Percentiles rank a stretch among this genome's conserved stretches.
Evolutionary conservation across 2,113 vertebrate genomes (phyloP).

Genomic region (Boulengeromyrus knoepffleri): DNA sequence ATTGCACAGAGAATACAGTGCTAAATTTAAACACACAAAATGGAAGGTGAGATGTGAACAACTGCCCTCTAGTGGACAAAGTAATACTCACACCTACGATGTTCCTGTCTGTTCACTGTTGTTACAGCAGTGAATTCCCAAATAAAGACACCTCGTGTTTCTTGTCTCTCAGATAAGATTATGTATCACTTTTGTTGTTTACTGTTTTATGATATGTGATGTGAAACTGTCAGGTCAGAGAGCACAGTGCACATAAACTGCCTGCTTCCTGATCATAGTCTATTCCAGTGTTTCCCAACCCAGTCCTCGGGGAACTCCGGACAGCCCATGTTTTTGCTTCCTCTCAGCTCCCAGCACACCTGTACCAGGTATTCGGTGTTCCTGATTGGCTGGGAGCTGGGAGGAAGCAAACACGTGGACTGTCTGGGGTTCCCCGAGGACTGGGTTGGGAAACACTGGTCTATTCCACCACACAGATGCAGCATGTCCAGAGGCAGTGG

Average conservation of each 20-base stretch:
- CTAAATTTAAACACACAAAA: background rate
- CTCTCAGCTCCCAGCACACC: too few relatives aligned
- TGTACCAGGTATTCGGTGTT: too few relatives aligned
- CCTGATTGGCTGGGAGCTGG: too few relatives aligned
- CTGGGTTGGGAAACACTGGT: too few relatives aligned
- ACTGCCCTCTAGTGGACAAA: constrained; percentile 5
- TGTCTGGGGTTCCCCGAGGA: too few relatives aligned
- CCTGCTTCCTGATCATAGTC: background rate
- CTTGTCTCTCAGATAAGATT: background rate
- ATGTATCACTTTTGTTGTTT: background rate
- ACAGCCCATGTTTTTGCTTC: too few relatives aligned
- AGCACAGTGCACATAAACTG: background rate
- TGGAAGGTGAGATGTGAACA: background rate
- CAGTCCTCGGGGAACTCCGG: too few relatives aligned
- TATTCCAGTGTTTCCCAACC: too few relatives aligned
- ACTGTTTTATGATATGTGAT: background rate
- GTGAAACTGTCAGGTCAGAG: background rate
- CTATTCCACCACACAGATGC: background rate
- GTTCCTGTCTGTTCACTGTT: background rate
- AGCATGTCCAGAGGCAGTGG: background rate
- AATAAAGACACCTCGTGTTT: background rate
- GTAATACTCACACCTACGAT: background rate
- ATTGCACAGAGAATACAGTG: background rate
- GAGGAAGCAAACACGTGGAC: too few relatives aligned
- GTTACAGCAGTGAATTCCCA: background rate